These are phyloP conservation scores for Notothenia coriiceps DNA, from an alignment of 2,113 vertebrate species.

Conservation along the genomic window DNA sequence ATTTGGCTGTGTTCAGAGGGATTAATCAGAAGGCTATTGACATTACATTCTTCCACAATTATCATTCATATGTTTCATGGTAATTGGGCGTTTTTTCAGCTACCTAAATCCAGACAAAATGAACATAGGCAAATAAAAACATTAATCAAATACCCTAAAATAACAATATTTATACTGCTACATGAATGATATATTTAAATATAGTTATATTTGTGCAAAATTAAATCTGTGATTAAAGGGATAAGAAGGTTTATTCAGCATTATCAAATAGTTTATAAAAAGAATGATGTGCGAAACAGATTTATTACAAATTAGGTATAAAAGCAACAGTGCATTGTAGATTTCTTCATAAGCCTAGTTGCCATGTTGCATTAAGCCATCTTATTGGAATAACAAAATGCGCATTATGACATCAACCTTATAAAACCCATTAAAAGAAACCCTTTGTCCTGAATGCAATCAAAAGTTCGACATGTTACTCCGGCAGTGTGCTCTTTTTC, in stretches of 20 bases:
- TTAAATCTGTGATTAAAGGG: conserved; percentile 51
- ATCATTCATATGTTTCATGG: conserved; percentile 85
- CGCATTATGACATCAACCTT: conserved; percentile 21
- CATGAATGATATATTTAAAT: conserved; percentile 31
- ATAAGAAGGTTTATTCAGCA: conserved; percentile 16
- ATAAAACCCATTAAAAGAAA: conserved; percentile 53
- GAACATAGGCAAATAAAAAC: conserved; percentile 78
- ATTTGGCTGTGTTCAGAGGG: conserved; percentile 79
- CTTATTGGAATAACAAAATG: conserved; percentile 13
- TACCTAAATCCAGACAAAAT: conserved; percentile 76
- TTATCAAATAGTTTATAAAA: conserved; percentile 28
- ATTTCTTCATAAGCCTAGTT: conserved; percentile 26
- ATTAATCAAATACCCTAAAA: conserved; percentile 79
- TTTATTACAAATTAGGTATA: not conserved
- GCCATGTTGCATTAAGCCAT: conserved; percentile 19
- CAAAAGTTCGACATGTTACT: conserved; percentile 31
- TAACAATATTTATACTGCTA: conserved; percentile 65
- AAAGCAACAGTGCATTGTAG: conserved; percentile 5
- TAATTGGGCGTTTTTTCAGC: conserved; percentile 82
- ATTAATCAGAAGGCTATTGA: conserved; percentile 86
- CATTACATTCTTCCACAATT: conserved; percentile 85
- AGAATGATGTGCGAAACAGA: conserved; percentile 28
- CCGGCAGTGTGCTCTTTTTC: conserved; percentile 39
- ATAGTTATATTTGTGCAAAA: conserved; percentile 20
- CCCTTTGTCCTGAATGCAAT: conserved; percentile 53